phyloP scores from a whole-genome alignment of 2,797 vertebrate genomes.

The Cuniculus paca region DNA sequence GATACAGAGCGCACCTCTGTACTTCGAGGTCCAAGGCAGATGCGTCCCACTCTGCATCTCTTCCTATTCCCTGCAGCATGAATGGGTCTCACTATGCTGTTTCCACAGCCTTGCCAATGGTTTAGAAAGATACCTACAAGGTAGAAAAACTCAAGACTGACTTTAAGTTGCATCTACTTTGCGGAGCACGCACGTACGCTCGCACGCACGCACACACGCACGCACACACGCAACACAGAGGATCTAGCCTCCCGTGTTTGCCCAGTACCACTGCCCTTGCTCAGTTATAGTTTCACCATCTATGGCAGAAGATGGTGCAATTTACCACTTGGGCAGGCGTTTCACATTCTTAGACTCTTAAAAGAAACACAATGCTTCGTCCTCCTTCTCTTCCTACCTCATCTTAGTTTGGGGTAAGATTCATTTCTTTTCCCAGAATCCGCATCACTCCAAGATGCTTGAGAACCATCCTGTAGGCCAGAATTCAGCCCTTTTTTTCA shows the following conservation, averaged over 20 bases:
- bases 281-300: background rate
- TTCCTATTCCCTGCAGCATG: background rate
- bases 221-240: too few species aligned
- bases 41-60: fast-evolving
- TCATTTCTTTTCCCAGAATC: background rate
- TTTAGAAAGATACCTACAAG: background rate
- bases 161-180: background rate
- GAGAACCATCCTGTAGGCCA: too few species aligned
- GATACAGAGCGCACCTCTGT: background rate
- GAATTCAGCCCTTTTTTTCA: background rate
- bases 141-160: background rate
- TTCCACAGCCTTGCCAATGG: background rate
- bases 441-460: background rate
- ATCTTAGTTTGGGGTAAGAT: background rate
- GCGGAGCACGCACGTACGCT: fast-evolving
- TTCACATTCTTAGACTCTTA: background rate
- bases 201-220: too few species aligned
- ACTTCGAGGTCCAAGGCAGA: background rate
- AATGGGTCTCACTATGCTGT: background rate
- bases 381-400: background rate
- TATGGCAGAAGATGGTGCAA: too few species aligned
- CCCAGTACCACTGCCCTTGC: too few species aligned
- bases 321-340: background rate
- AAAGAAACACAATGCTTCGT: background rate
- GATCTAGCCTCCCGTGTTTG: background rate